These are phyloP conservation scores for Tanypteryx hageni DNA, from an alignment of 2,888 invertebrate genomes.

Conservation along the genomic window DNA sequence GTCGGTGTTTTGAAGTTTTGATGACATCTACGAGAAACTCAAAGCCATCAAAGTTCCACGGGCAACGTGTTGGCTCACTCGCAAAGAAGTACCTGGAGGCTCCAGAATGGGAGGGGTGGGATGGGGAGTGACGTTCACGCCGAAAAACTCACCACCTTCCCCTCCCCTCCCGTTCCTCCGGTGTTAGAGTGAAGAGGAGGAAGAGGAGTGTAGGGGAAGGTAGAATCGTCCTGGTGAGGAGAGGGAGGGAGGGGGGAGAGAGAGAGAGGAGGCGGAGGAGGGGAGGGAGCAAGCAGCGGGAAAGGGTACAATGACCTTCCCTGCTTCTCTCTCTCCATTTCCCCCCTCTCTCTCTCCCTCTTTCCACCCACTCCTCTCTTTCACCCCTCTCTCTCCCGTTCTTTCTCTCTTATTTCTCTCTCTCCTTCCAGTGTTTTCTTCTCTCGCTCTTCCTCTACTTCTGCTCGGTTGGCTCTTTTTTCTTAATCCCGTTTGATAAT, in stretches of 20 bases:
- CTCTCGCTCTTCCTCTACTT: background rate
- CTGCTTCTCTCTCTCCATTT: constrained; percentile 25
- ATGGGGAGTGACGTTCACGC: constrained; percentile 52
- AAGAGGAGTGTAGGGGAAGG: too few species aligned
- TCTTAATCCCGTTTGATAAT: background rate
- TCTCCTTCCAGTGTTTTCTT: background rate
- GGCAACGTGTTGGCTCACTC: constrained; percentile 16
- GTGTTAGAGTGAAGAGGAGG: background rate
- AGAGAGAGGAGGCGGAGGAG: constrained; percentile 1
- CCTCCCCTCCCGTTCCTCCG: constrained; percentile 11
- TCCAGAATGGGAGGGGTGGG: constrained; percentile 11
- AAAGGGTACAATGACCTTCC: constrained; percentile 60
- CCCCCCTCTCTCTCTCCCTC: constrained; percentile 23
- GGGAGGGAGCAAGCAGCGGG: constrained; percentile 44
- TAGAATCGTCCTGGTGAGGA: too few species aligned
- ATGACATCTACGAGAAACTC: background rate
- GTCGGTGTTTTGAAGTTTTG: background rate
- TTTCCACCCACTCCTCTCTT: background rate
- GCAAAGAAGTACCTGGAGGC: constrained; percentile 46
- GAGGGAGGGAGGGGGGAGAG: background rate
- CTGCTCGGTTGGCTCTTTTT: background rate
- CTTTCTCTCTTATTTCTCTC: constrained; percentile 3
- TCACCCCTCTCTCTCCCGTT: background rate
- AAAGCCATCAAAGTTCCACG: background rate
- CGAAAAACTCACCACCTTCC: constrained; percentile 56